Base-by-base conservation (phyloP, 1,140 invertebrate genomes). In the Heterodera carotae region DNA sequence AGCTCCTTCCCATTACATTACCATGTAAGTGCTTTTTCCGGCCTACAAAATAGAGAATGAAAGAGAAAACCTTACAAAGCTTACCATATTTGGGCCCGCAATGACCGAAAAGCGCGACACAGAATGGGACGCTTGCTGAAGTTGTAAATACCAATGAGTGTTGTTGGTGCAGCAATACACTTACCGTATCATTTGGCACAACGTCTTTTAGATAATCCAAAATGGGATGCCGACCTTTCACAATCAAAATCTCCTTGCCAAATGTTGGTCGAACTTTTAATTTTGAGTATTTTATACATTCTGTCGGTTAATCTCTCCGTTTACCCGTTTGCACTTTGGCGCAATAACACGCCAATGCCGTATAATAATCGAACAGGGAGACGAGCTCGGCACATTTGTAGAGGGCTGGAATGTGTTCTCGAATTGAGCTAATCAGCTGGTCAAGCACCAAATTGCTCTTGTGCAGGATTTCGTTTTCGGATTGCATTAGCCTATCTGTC, bases 1-100 rank as follows among this genome's bases (percentile, higher is more conserved):
- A 12, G 2, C 6, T 29, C 22, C 0, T 62, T 62, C n/a, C 1
- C 10, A 56, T n/a, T 10, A 62, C 60, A n/a, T 62, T 66, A 34
- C 29, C 12, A 97, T 91, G 84, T 94, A 96, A 66, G 94, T 93
- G 69, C 93, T 94, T 90, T 97, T 98, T 29, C 95, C 95, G 82
- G 93, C 93, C 93, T 90, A 77, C 62, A 82, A 69, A 29, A 15
- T 71, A 67, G 29, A 60, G 6, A 36, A 76, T 62, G 81, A 69
- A 39, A 22, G 76, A 64, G 34, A 60, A 18, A 36, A 25, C 33
- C 34, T 8, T 22, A 25, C 34, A 76, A 18, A 59, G 27, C 18
- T 73, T 79, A 82, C 81, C 82, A 83, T 83, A 69, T 83, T 83
- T 34, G 82, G 82, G 4, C 82, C 82, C 33, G 82, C 82, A 39